Evolutionary conservation across 2,113 vertebrate species (phyloP).

Genomic region (Setophaga kirtlandii): DNA sequence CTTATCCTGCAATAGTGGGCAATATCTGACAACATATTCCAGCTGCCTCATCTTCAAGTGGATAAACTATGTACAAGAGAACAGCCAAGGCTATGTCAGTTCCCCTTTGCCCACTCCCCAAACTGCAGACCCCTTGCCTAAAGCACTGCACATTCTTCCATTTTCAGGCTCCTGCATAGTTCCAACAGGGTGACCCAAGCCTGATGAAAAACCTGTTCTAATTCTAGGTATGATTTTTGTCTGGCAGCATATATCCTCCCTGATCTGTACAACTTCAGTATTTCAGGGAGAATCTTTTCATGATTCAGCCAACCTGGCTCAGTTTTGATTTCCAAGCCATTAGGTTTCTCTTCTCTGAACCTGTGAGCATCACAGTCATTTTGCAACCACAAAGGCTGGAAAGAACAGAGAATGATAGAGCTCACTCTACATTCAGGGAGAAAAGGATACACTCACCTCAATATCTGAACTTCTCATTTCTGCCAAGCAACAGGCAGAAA

Average conservation of each 20-base stretch:
- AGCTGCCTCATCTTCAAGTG: background rate
- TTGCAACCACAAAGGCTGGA: background rate
- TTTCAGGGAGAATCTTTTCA: background rate
- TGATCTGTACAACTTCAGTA: background rate
- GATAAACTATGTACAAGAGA: background rate
- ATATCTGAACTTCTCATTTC: background rate
- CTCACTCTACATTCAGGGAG: background rate
- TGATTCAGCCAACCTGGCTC: background rate
- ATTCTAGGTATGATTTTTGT: background rate
- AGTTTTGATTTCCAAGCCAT: background rate
- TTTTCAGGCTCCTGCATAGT: background rate
- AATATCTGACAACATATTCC: background rate
- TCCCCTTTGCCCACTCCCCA: background rate
- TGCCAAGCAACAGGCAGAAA: slow-evolving; percentile 35
- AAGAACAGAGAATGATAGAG: background rate
- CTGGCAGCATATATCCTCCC: background rate
- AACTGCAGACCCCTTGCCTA: background rate
- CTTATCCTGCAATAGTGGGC: background rate
- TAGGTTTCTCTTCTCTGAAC: background rate
- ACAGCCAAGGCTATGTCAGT: background rate
- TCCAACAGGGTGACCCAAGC: background rate
- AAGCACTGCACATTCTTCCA: background rate
- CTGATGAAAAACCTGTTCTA: background rate
- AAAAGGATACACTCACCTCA: background rate
- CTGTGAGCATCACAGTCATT: background rate